Evolutionary conservation across 2,797 vertebrate species (phyloP).

Genomic region (Heterohyrax brucei): DNA sequence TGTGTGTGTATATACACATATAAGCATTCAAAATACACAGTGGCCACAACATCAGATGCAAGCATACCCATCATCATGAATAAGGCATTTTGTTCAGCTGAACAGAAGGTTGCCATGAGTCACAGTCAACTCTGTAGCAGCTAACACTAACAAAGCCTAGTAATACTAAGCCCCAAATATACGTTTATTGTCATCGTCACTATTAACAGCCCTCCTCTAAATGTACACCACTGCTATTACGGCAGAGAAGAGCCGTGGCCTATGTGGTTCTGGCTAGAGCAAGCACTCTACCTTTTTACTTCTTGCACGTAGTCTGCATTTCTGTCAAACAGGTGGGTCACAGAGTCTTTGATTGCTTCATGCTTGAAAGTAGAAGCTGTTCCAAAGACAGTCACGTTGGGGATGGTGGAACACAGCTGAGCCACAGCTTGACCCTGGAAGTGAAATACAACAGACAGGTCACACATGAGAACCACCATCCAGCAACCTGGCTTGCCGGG

Average conservation of each 20-base stretch:
- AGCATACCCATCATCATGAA: neutral
- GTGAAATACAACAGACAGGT: conserved; percentile 76
- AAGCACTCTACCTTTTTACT: conserved; percentile 96
- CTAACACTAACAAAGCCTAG: neutral
- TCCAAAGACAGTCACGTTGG: conserved; percentile 97
- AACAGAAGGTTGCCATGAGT: neutral
- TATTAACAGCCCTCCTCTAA: neutral
- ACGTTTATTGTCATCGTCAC: neutral
- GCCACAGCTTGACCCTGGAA: conserved; percentile 98
- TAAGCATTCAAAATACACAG: no score
- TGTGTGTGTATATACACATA: no score
- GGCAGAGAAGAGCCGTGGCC: neutral
- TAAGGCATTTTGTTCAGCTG: neutral
- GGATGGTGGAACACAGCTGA: conserved; percentile 97
- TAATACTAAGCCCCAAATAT: neutral
- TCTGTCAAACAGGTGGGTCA: conserved; percentile 98
- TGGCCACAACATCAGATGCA: no score
- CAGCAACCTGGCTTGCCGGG: neutral
- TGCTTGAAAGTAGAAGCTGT: conserved; percentile 98
- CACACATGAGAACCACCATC: neutral
- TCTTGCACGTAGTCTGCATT: conserved; percentile 98
- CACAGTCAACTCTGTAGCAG: neutral
- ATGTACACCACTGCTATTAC: neutral
- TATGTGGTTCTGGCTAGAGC: fast-evolving
- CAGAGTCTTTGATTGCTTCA: conserved; percentile 96